Percentiles rank a stretch among this genome's conserved stretches.
These are phyloP conservation scores for Orchesella flavescens DNA, from an alignment of 2,888 invertebrate genomes.

Conservation along the genomic window DNA sequence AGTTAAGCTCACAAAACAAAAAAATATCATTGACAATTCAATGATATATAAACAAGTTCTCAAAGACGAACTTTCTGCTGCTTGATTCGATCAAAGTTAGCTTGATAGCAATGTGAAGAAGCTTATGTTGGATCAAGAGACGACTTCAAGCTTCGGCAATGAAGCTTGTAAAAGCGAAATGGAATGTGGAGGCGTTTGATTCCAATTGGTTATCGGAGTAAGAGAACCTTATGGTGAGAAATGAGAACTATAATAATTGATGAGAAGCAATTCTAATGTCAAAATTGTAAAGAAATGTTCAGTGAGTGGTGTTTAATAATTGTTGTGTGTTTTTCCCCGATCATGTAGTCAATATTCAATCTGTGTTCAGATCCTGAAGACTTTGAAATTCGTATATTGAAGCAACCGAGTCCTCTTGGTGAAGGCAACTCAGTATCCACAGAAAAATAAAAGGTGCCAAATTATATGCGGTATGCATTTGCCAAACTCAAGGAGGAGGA, in stretches of 20 bases:
- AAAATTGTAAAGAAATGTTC: too few relatives aligned
- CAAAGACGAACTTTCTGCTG: too few relatives aligned
- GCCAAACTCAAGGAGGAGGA: constrained; percentile 95
- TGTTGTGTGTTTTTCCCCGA: too few relatives aligned
- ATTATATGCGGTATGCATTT: constrained; percentile 98
- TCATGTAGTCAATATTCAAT: constrained; percentile 86
- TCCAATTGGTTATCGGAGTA: constrained; percentile 98
- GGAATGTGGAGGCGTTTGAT: constrained; percentile 98
- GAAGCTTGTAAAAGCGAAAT: constrained; percentile 96
- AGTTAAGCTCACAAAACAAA: too few relatives aligned
- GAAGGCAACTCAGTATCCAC: constrained; percentile 92
- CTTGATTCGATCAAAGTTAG: too few relatives aligned
- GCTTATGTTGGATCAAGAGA: constrained; percentile 97
- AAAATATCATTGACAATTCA: too few relatives aligned
- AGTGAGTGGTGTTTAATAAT: too few relatives aligned
- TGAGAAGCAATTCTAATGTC: too few relatives aligned
- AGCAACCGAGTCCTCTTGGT: constrained; percentile 93
- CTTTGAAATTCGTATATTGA: constrained; percentile 96
- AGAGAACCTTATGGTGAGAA: constrained; percentile 92
- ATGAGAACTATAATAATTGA: too few relatives aligned
- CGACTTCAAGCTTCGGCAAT: constrained; percentile 95
- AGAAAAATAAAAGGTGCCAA: constrained; percentile 93
- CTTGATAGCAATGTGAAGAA: constrained; percentile 92
- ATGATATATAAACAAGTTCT: too few relatives aligned
- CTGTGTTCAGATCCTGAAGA: constrained; percentile 95